Conservation (phyloP, 2,113 vertebrate species). For the Phocoena sinus region DNA sequence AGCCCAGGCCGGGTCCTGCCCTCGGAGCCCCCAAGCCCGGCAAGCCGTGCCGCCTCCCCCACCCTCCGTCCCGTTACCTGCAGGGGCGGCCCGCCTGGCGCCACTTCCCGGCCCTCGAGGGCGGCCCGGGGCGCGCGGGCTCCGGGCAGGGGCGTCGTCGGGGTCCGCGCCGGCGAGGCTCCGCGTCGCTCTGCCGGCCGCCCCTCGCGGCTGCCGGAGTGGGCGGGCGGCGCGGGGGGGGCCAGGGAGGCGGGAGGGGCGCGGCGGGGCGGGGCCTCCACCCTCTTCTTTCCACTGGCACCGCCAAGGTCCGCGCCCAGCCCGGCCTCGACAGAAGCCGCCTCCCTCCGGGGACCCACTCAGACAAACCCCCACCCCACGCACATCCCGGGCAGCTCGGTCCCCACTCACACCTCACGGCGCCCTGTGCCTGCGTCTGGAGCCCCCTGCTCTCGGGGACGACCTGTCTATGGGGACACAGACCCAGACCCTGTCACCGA, state of each 20-base stretch:
- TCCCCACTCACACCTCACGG: not conserved
- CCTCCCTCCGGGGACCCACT: not conserved
- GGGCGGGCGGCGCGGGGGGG: conserved; percentile 16
- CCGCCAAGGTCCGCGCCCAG: conserved; percentile 24
- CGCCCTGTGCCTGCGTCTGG: not conserved
- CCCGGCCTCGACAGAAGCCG: not conserved
- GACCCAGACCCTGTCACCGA: not conserved
- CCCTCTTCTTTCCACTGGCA: conserved; percentile 64
- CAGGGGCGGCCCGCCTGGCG: not conserved
- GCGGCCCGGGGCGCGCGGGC: not conserved
- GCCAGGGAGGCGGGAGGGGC: conserved; percentile 5
- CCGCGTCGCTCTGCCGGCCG: conserved; percentile 44
- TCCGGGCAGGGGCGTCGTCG: not conserved
- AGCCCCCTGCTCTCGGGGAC: not conserved
- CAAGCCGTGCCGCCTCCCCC: not conserved
- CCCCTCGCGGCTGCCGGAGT: conserved; percentile 45
- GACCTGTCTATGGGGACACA: not conserved
- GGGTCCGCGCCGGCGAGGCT: conserved; percentile 43
- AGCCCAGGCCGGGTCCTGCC: not conserved
- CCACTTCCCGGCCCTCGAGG: conserved; percentile 20
- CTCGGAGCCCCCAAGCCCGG: not conserved
- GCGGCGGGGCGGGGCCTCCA: conserved; percentile 65
- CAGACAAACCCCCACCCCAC: not conserved
- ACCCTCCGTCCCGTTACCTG: conserved; percentile 27
- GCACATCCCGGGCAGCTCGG: rapidly evolving